Percentiles rank a stretch among this genome's conserved stretches.
These are phyloP conservation scores for Mus musculus DNA, from an alignment of 2,113 vertebrate species.

Conservation along the genomic window GRCm39 chr12:39088501-39089000, in stretches of 20 bases:
- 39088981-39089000: conserved; percentile 84
- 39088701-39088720: neutral
- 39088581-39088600: neutral
- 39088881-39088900: conserved; percentile 68
- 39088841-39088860: conserved; percentile 16
- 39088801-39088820: neutral
- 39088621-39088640: neutral
- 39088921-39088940: conserved; percentile 78
- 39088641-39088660: neutral
- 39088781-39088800: conserved; percentile 9
- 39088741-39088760: neutral
- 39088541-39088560: neutral
- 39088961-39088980: conserved; percentile 77
- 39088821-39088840: conserved; percentile 44
- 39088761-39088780: neutral
- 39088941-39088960: conserved; percentile 80
- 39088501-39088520: neutral
- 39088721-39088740: neutral
- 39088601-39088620: neutral
- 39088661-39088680: neutral
- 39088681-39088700: neutral
- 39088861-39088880: neutral
- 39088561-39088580: neutral
- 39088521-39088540: neutral
- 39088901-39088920: conserved; percentile 53